Conservation (phyloP, 2,113 vertebrate genomes). For the Holacanthus passer region DNA sequence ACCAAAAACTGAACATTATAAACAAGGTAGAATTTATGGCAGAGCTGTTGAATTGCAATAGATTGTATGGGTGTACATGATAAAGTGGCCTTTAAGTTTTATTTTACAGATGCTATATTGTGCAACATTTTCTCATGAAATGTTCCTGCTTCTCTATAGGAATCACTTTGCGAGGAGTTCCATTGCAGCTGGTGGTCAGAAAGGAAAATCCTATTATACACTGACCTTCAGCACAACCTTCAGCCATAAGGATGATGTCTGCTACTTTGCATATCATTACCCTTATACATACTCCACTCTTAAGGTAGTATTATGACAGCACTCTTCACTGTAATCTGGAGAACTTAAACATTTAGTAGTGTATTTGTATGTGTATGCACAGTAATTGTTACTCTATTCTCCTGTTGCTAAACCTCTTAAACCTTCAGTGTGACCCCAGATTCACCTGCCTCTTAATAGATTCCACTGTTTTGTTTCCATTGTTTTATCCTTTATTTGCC, state of each 20-base stretch:
- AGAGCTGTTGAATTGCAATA: background rate
- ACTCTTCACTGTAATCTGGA: background rate
- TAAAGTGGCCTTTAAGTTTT: background rate
- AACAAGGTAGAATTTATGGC: background rate
- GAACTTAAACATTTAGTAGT: background rate
- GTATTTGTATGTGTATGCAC: background rate
- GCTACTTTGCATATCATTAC: constrained; percentile 99
- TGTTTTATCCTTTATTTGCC: background rate
- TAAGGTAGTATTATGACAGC: constrained; percentile 85
- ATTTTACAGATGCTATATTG: background rate
- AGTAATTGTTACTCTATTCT: background rate
- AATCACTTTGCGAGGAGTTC: constrained; percentile 99
- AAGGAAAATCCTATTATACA: constrained; percentile 98
- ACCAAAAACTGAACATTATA: background rate
- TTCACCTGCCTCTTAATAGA: background rate
- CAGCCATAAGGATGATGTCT: constrained; percentile 97
- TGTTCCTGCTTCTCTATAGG: constrained; percentile 73
- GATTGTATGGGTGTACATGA: constrained; percentile 1
- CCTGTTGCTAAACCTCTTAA: background rate
- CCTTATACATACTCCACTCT: constrained; percentile 97
- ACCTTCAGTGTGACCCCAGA: background rate
- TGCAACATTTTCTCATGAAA: constrained; percentile 2
- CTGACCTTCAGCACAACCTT: constrained; percentile 95
- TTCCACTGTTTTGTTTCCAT: background rate
- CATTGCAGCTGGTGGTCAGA: constrained; percentile 95